A percentile compares a stretch with the other conserved stretches of the same genome.
These are phyloP conservation scores for Thripadectes ignobilis DNA, from an alignment of 2,797 vertebrate species.

Conservation along the genomic window DNA sequence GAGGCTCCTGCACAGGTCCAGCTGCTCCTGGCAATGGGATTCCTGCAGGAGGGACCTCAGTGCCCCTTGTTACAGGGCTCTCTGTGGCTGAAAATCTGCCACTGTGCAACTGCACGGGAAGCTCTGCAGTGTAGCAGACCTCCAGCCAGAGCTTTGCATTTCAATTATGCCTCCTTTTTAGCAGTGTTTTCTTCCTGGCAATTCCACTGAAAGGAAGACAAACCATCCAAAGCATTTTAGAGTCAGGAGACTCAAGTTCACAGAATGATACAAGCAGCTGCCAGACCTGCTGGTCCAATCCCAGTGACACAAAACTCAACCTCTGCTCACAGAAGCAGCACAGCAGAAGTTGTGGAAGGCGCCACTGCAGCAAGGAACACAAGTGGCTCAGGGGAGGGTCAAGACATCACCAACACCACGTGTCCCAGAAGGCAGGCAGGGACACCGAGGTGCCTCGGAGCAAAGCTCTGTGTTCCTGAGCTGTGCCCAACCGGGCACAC, in stretches of 20 bases:
- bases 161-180: neutral
- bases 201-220: neutral
- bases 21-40: neutral
- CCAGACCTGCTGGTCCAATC: neutral
- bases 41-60: neutral
- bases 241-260: neutral
- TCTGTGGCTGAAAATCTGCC: rapidly evolving
- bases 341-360: neutral
- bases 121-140: neutral
- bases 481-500: neutral
- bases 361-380: neutral
- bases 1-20: neutral
- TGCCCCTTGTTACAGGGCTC: neutral
- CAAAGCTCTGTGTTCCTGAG: neutral
- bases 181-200: neutral
- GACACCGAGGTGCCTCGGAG: neutral
- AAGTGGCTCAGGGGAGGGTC: neutral
- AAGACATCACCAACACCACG: neutral
- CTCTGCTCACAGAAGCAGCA: neutral
- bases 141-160: neutral
- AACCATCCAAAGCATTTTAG: neutral
- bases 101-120: neutral
- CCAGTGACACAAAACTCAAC: neutral
- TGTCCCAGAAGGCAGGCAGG: neutral
- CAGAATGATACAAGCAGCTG: neutral